A percentile compares a stretch with the other conserved stretches of the same genome.
Evolutionary conservation across 2,888 invertebrate species (phyloP).

Genomic region (Sarcophaga subvicina): DNA sequence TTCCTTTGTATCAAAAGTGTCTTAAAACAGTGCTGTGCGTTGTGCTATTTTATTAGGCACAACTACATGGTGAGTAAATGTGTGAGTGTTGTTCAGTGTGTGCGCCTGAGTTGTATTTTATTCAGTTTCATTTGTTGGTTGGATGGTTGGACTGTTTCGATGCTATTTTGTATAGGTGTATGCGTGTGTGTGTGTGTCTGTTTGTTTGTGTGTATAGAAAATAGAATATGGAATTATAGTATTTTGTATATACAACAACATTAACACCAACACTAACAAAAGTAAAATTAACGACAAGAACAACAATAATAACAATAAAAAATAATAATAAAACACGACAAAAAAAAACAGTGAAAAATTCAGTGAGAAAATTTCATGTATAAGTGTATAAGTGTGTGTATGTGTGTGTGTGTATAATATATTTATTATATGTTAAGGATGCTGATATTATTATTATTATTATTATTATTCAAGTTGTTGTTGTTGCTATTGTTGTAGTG

Average conservation of each 20-base stretch:
- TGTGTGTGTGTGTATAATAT: background rate
- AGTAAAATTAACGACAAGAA: conserved; percentile 14
- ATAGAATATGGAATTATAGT: conserved; percentile 32
- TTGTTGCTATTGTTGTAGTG: background rate
- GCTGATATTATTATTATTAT: conserved; percentile 9
- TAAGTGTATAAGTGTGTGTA: background rate
- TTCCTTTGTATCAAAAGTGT: too few relatives aligned
- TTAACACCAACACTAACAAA: conserved; percentile 5
- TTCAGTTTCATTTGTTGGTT: too few relatives aligned
- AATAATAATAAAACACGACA: conserved; percentile 9
- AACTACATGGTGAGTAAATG: too few relatives aligned
- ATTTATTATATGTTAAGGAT: conserved; percentile 32
- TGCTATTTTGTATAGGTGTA: background rate
- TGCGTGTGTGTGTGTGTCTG: background rate
- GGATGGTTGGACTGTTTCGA: too few relatives aligned
- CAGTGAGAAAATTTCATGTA: background rate
- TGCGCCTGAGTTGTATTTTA: too few relatives aligned
- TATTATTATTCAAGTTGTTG: conserved; percentile 16
- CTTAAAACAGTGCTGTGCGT: too few relatives aligned
- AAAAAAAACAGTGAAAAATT: background rate
- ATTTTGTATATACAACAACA: conserved; percentile 15
- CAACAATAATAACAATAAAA: conserved; percentile 30
- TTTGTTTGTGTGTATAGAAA: background rate
- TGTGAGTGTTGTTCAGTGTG: too few relatives aligned
- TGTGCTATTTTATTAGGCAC: too few relatives aligned